Evolutionary conservation across 2,797 vertebrate species (phyloP).

Genomic region (Loriculus beryllinus): DNA sequence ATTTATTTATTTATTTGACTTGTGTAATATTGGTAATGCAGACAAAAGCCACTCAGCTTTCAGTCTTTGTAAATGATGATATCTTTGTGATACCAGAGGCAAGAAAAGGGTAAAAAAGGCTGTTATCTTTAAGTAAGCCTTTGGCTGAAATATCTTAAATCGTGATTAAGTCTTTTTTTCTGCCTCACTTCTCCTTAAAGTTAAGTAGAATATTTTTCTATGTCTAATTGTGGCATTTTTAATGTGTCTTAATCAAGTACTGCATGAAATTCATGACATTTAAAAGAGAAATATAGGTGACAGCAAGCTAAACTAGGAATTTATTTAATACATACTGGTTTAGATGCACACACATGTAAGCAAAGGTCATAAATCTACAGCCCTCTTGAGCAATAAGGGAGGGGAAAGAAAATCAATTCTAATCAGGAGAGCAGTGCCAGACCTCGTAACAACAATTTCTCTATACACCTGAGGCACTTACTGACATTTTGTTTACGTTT

Average conservation of each 20-base stretch:
- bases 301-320: not conserved
- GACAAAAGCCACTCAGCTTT: not conserved
- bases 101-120: not conserved
- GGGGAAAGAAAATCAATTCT: conserved; percentile 69
- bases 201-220: not conserved
- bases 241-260: not conserved
- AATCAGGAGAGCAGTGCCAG: conserved; percentile 40
- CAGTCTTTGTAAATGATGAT: not conserved
- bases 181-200: not conserved
- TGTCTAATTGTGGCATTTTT: not conserved
- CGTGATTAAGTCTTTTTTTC: not conserved
- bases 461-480: conserved; percentile 50
- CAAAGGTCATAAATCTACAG: conserved; percentile 57
- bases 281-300: not conserved
- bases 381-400: conserved; percentile 33
- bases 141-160: not conserved
- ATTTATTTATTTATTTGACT: not conserved
- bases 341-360: conserved; percentile 49
- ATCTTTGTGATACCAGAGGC: not conserved
- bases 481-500: conserved; percentile 39
- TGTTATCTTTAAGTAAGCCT: not conserved
- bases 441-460: conserved; percentile 29
- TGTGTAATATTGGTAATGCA: not conserved
- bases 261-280: not conserved
- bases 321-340: conserved; percentile 5